Base-by-base conservation (phyloP, 2,797 vertebrate genomes). In the Neomorphus geoffroyi region DNA sequence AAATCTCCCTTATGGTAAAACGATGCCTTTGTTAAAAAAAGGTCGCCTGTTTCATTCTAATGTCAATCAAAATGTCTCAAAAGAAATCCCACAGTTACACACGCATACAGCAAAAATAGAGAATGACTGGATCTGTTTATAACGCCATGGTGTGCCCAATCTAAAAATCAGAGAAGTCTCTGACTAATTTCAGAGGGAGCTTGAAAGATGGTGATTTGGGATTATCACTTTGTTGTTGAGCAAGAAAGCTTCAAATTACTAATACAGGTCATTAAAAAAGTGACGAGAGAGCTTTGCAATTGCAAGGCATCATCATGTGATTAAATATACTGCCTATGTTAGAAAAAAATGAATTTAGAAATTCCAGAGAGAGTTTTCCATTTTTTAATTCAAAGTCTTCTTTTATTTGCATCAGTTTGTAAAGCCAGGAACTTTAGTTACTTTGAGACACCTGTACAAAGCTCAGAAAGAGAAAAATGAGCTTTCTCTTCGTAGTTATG, bases 101-200 rank as follows among this genome's bases (percentile, higher is more conserved):
- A 61, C 22, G 1, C 9, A 53, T 43, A n/a, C 18, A 75, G 27
- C 16, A 74, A 90, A 92, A 77, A 5, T 6, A 39, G 6, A 50
- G 30, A 77, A 80, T 39, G 2, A 80, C 16, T 26, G 17, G 23
- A 45, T 77, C 16, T 64, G n/a, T 69, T 46, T 15, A 17, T 54
- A 77, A 46, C 23, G 74, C 2, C 2, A 9, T 7, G 65, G 6
- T 0, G 0, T 51, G 13, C 7, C 17, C 33, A 73, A 24, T 15
- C 13, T 86, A 65, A 64, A 74, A 67, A 56, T 32, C 32, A 83
- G 28, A 85, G 21, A 77, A 69, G 4, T 46, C 7, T 75, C 18
- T 72, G 7, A 10, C 5, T 58, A 61, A 72, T 74, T 91, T 85
- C 65, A 71, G 15, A 39, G 24, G 13, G 18, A 64, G 82, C 73